A percentile compares a stretch with the other conserved stretches of the same genome.
These are phyloP conservation scores for Schizotus pectinicornis DNA, from an alignment of 2,888 invertebrate species.

Conservation along the genomic window DNA sequence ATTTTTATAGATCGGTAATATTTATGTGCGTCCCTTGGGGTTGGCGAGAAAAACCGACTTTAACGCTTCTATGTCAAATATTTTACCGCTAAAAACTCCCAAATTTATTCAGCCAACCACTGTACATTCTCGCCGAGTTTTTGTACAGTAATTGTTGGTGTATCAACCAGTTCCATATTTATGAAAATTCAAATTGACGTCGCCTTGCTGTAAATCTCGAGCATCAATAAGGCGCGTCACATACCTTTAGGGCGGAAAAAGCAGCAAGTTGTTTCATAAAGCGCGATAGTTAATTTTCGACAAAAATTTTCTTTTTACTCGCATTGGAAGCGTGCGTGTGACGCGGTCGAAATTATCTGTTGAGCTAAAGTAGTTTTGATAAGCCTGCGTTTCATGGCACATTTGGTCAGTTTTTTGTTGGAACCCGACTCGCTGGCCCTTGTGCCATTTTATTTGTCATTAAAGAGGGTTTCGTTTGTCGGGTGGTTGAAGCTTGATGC, in stretches of 20 bases:
- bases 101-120: constrained; percentile 23
- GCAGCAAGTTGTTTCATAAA: too few species aligned
- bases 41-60: constrained; percentile 21
- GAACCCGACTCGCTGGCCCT: too few species aligned
- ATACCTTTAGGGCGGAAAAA: not conserved
- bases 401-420: too few species aligned
- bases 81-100: constrained; percentile 25
- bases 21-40: constrained; percentile 26
- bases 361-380: too few species aligned
- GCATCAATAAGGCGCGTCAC: not conserved
- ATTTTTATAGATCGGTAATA: constrained; percentile 28
- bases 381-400: too few species aligned
- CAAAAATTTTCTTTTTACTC: too few species aligned
- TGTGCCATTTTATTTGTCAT: too few species aligned
- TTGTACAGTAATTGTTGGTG: constrained; percentile 9
- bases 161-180: constrained; percentile 4
- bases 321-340: too few species aligned
- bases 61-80: constrained; percentile 25
- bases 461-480: too few species aligned
- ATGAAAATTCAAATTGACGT: constrained; percentile 1
- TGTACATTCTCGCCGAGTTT: constrained; percentile 14
- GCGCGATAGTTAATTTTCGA: too few species aligned
- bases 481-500: too few species aligned
- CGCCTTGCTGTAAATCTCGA: not conserved
- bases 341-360: too few species aligned